Percentiles rank a stretch among this genome's conserved stretches.
phyloP scores from a whole-genome alignment of 2,113 vertebrate species.

The Lepus americanus region DNA sequence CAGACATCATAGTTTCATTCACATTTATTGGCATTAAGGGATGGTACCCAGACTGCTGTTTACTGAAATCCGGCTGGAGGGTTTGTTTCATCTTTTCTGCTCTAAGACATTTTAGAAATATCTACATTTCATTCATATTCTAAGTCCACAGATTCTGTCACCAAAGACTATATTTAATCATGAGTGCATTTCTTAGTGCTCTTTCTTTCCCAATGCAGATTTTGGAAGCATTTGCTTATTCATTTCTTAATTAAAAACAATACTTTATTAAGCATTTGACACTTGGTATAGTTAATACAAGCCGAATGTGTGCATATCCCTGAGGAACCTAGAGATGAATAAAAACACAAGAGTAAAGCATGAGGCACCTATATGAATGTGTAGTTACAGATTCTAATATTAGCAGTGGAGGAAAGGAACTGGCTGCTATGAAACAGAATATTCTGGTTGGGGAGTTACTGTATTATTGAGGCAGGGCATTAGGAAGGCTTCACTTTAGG shows the following conservation, averaged over 20 bases:
- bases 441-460: not conserved
- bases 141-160: not conserved
- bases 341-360: not conserved
- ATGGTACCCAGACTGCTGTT: not conserved
- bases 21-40: not conserved
- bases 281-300: not conserved
- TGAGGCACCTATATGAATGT: no score
- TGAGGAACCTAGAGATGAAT: not conserved
- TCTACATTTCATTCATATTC: slow-evolving; percentile 5
- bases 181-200: not conserved
- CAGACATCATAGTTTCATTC: not conserved
- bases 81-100: not conserved
- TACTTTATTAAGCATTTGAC: not conserved
- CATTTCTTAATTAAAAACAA: not conserved
- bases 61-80: not conserved
- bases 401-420: not conserved
- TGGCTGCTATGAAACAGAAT: not conserved
- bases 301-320: not conserved
- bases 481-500: not conserved
- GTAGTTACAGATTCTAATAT: not conserved
- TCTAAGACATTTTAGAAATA: not conserved
- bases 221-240: not conserved
- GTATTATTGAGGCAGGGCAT: not conserved
- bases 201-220: not conserved
- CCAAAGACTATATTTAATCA: not conserved